Evolutionary conservation across 2,113 vertebrate genomes (phyloP), one percentile per base, ranked within the genome.

Genomic region (Siniperca chuatsi): DNA sequence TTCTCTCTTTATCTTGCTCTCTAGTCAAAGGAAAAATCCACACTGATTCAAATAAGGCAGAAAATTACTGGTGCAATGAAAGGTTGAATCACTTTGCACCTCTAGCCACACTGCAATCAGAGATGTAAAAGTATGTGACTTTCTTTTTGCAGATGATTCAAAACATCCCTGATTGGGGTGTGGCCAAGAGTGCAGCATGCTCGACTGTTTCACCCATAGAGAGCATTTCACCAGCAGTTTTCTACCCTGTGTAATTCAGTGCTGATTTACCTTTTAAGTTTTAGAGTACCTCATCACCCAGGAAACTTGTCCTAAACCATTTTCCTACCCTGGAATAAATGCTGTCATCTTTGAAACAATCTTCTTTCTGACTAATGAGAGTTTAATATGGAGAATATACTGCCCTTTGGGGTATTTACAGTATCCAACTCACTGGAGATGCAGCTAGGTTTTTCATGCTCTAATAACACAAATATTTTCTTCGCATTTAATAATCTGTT

Each of bases 81-180:
- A 71, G 20, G 77, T 81, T 21, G 58, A 67, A 78, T 78, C 5
- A 0, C 9, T 69, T 60, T 68, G 33, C 74, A 79, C 58, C 77
- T 58, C 33, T n/a, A 55, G 57, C 37, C 21, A 69, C 42, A 33
- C 20, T 83, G 79, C 60, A 85, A 83, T 89, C 81, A 80, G 15
- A 75, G 18, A 48, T 87, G 68, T 64, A 40, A 83, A 64, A 78
- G 60, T 48, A 44, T 79, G 40, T 71, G 20, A 35, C 71, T 61
- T 76, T 54, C 42, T 79, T 66, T 42, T 62, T 23, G 54, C n/a
- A 67, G 35, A 61, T 68, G 80, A 83, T 48, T 80, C 46, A 73
- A 86, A 87, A 78, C 74, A 69, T 71, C 71, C 8, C 66, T 87
- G 81, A 80, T 83, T 77, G 74, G 67, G 78, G 55, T 75, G 81